These are phyloP conservation scores for Cavia porcellus DNA, from an alignment of 2,113 vertebrate species.

Conservation along the genomic window DNA sequence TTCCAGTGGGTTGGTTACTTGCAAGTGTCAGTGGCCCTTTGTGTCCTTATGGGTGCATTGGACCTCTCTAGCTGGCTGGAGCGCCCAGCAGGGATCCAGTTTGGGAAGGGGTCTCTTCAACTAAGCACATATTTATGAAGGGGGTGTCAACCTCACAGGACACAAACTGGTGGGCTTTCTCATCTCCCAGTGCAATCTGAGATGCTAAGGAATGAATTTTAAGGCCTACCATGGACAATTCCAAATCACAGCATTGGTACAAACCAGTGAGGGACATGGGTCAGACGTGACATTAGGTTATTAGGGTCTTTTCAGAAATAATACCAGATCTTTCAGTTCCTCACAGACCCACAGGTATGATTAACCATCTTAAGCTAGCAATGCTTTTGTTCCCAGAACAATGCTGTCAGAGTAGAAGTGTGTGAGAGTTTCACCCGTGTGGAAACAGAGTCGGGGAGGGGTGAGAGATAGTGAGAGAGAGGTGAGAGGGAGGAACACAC, in stretches of 20 bases:
- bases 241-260: not conserved
- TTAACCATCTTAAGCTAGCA: not conserved
- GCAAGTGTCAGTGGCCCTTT: not conserved
- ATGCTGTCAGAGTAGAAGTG: rapidly evolving
- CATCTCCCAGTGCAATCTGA: not conserved
- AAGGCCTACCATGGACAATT: not conserved
- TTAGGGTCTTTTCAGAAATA: not conserved
- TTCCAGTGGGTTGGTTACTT: not conserved
- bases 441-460: rapidly evolving
- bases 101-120: not conserved
- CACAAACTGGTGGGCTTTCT: not conserved
- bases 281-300: not conserved
- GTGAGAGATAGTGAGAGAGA: rapidly evolving
- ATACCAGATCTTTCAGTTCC: not conserved
- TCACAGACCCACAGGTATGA: not conserved
- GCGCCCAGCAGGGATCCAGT: too few relatives aligned
- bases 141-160: not conserved
- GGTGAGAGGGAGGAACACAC: rapidly evolving
- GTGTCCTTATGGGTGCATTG: rapidly evolving
- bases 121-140: too few relatives aligned
- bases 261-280: not conserved
- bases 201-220: not conserved
- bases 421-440: not conserved
- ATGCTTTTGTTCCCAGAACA: not conserved
- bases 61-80: not conserved